phyloP scores from a whole-genome alignment of 2,888 invertebrate species.

The Beris chalybata region DNA sequence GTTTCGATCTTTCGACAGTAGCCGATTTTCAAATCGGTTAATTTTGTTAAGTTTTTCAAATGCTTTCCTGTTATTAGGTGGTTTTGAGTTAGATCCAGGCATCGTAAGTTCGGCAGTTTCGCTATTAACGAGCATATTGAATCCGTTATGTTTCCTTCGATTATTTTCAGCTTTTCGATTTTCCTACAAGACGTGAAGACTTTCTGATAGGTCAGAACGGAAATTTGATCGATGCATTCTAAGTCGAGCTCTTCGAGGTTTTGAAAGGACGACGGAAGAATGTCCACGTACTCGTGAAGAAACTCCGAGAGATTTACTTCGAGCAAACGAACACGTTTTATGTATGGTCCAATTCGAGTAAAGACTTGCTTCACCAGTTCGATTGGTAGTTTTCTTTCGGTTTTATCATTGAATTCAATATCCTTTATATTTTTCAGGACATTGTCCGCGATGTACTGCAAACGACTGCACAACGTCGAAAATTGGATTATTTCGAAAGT shows the following conservation, averaged over 20 bases:
- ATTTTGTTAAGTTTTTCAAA: conserved; percentile 13
- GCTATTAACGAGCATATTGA: not conserved
- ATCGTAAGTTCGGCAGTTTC: not conserved
- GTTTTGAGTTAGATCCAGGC: conserved; percentile 3
- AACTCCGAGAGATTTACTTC: too few species aligned
- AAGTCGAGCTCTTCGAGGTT: conserved; percentile 15
- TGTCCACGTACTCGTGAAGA: not conserved
- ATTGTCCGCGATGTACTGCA: too few species aligned
- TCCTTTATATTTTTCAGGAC: too few species aligned
- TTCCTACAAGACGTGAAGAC: conserved; percentile 4
- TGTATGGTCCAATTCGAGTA: too few species aligned
- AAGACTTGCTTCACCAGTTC: too few species aligned
- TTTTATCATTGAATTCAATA: too few species aligned
- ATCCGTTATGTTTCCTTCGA: conserved; percentile 5
- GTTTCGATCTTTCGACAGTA: conserved; percentile 2
- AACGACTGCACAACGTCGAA: too few species aligned
- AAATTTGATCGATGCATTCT: conserved; percentile 4
- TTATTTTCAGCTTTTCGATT: conserved; percentile 1
- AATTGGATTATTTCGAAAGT: too few species aligned
- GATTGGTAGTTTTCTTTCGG: too few species aligned
- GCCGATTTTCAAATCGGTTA: conserved; percentile 2
- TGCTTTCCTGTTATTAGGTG: conserved; percentile 11
- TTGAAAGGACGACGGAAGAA: not conserved
- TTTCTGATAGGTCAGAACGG: conserved; percentile 1
- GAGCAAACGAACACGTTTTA: too few species aligned